These are phyloP conservation scores for Helicoverpa zea DNA, from an alignment of 1,140 invertebrate genomes.

Conservation along the genomic window DNA sequence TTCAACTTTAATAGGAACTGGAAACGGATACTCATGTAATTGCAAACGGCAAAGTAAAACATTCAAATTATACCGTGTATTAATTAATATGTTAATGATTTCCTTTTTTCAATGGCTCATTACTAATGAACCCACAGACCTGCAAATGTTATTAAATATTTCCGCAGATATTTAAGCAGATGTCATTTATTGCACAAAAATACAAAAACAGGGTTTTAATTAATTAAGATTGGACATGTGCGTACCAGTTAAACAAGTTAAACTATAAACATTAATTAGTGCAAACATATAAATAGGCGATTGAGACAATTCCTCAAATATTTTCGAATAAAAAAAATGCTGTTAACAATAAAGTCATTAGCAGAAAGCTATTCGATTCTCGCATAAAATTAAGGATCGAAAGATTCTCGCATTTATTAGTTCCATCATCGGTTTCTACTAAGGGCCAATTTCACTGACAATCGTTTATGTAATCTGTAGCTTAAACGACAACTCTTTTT, in stretches of 20 bases:
- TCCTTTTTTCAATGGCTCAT: too few species aligned
- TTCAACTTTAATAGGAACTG: too few species aligned
- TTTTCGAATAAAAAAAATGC: slow-evolving; percentile 21
- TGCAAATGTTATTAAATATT: neutral
- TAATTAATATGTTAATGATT: too few species aligned
- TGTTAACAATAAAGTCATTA: slow-evolving; percentile 66
- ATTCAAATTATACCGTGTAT: too few species aligned
- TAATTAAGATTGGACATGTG: slow-evolving; percentile 4
- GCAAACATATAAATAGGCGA: slow-evolving; percentile 3
- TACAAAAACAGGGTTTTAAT: neutral
- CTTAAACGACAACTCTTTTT: neutral
- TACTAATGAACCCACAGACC: neutral
- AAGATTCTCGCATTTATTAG: slow-evolving; percentile 59
- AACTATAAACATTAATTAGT: slow-evolving; percentile 20
- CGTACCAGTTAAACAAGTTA: slow-evolving; percentile 2
- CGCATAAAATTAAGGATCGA: slow-evolving; percentile 62
- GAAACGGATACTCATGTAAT: too few species aligned
- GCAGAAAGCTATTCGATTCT: slow-evolving; percentile 53
- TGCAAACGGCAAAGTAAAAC: too few species aligned
- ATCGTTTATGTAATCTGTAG: too few species aligned
- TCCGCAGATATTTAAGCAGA: slow-evolving; percentile 14
- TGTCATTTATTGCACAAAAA: neutral
- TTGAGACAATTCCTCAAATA: slow-evolving; percentile 44
- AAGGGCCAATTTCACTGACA: too few species aligned
- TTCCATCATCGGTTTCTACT: slow-evolving; percentile 7